These are phyloP conservation scores for Dioctria rufipes DNA, from an alignment of 2,888 invertebrate species.

Conservation along the genomic window DNA sequence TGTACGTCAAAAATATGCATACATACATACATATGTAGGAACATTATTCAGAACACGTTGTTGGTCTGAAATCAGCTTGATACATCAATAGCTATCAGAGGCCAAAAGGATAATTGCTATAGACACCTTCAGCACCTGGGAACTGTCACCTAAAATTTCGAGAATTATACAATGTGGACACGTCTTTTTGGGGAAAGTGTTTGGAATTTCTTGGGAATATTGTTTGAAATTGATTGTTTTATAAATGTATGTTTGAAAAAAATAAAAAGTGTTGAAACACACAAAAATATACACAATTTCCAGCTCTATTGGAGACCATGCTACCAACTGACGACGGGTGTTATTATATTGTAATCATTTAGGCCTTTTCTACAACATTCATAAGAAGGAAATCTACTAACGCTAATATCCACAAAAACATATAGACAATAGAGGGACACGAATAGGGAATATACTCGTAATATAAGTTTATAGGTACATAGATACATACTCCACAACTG, in stretches of 20 bases:
- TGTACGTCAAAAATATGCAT: slow-evolving; percentile 7
- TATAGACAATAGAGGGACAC: no score
- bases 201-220: slow-evolving; percentile 10
- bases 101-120: background rate
- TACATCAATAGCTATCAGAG: slow-evolving; percentile 28
- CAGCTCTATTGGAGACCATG: no score
- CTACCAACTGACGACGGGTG: no score
- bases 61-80: background rate
- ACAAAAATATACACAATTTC: no score
- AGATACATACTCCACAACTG: slow-evolving; percentile 16
- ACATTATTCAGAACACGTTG: slow-evolving; percentile 27
- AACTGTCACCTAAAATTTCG: slow-evolving; percentile 18
- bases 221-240: no score
- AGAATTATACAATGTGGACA: slow-evolving; percentile 7
- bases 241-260: no score
- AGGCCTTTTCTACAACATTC: no score
- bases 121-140: slow-evolving; percentile 34
- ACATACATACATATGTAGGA: background rate
- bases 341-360: no score
- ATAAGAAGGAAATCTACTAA: no score
- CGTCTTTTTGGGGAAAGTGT: slow-evolving; percentile 2
- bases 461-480: background rate
- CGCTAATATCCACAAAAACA: no score
- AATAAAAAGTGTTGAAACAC: no score
- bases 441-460: no score